Percentiles rank a stretch among this genome's conserved stretches.
phyloP scores from a whole-genome alignment of 2,797 vertebrate genomes.

The Darevskia mixta region DNA sequence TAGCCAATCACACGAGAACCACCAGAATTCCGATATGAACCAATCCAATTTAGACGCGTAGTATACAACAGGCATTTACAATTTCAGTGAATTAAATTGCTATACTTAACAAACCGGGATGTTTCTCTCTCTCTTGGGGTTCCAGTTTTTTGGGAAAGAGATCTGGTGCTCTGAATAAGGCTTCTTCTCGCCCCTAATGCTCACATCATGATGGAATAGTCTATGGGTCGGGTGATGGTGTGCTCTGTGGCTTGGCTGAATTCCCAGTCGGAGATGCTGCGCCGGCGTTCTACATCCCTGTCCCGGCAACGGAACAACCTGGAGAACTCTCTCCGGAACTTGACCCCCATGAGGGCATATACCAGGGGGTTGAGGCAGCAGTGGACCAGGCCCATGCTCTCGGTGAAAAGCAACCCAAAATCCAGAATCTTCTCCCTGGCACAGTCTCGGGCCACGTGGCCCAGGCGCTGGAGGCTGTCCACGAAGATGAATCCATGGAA shows the following conservation, averaged over 20 bases:
- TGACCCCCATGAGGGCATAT: conserved; percentile 86
- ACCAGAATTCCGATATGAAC: no score
- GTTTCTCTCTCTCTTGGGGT: neutral
- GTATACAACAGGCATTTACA: no score
- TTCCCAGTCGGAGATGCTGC: neutral
- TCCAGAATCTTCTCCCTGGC: conserved; percentile 74
- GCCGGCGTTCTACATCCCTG: fast-evolving
- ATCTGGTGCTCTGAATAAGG: neutral
- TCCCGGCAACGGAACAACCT: conserved; percentile 67
- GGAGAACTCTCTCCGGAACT: conserved; percentile 84
- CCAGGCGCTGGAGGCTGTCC: conserved; percentile 76
- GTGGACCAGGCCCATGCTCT: conserved; percentile 83
- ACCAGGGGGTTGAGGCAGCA: conserved; percentile 87
- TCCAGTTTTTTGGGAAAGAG: neutral
- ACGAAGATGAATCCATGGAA: conserved; percentile 81
- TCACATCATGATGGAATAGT: conserved; percentile 27
- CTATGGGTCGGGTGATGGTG: fast-evolving
- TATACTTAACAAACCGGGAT: no score
- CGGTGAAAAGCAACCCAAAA: conserved; percentile 78
- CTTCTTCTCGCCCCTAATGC: neutral
- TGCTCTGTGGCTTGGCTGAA: neutral
- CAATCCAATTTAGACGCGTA: no score
- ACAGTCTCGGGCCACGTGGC: conserved; percentile 69
- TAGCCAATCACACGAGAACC: no score
- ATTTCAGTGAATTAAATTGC: no score